A percentile compares a stretch with the other conserved stretches of the same genome.
Evolutionary conservation across 2,888 invertebrate species (phyloP).

Genomic region (Colostygia pectinataria): DNA sequence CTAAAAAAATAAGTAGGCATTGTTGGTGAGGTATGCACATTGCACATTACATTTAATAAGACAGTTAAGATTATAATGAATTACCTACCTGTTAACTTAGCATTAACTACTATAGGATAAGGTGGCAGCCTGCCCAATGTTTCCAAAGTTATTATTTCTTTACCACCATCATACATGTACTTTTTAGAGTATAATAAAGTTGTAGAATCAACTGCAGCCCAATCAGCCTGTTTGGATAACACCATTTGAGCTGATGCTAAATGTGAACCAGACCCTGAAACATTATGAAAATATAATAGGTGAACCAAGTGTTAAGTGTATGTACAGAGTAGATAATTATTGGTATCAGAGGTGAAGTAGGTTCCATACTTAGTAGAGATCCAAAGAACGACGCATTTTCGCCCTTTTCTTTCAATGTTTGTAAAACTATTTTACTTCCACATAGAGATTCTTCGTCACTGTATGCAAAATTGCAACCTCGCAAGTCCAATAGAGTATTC

Average conservation of each 20-base stretch:
- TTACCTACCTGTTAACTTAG: slow-evolving; percentile 83
- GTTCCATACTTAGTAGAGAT: slow-evolving; percentile 75
- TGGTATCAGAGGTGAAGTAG: background rate
- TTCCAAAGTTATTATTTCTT: slow-evolving; percentile 81
- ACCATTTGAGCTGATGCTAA: slow-evolving; percentile 85
- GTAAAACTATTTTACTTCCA: slow-evolving; percentile 79
- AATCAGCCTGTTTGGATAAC: slow-evolving; percentile 83
- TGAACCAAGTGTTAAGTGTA: background rate
- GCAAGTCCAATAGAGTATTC: slow-evolving; percentile 79
- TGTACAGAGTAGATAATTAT: background rate
- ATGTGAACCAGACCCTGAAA: slow-evolving; percentile 82
- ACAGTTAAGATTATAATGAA: no score
- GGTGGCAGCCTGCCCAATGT: slow-evolving; percentile 87
- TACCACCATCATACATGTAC: slow-evolving; percentile 81
- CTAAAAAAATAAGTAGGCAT: no score
- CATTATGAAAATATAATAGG: background rate
- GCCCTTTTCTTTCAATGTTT: slow-evolving; percentile 78
- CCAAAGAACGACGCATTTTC: slow-evolving; percentile 85
- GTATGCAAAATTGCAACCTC: slow-evolving; percentile 83
- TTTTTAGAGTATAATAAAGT: slow-evolving; percentile 80
- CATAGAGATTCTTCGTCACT: slow-evolving; percentile 80
- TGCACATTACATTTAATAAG: no score
- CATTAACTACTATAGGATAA: slow-evolving; percentile 85
- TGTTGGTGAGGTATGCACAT: no score
- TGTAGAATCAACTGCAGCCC: slow-evolving; percentile 85